These are phyloP conservation scores for Rambutsinella grinnellia DNA, from an alignment of 2,888 invertebrate genomes.

Conservation along the genomic window DNA sequence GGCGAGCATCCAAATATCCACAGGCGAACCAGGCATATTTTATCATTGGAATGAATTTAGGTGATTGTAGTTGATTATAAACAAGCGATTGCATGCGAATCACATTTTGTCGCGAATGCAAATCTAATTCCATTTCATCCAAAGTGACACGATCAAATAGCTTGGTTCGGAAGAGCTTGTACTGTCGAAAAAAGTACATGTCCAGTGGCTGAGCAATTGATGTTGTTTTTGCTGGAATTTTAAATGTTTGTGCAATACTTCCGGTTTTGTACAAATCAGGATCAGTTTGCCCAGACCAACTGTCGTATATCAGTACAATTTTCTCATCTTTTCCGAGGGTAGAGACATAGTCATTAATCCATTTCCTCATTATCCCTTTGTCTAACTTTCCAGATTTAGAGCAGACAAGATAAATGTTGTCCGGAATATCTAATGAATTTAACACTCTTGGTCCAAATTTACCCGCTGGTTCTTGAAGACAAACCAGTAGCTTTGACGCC, in stretches of 20 bases:
- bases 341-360: not conserved
- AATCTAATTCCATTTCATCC: slow-evolving; percentile 2
- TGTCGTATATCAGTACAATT: slow-evolving; percentile 1
- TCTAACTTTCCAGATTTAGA: slow-evolving; percentile 29
- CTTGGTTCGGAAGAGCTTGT: slow-evolving; percentile 14
- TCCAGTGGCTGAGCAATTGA: slow-evolving; percentile 21
- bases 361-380: slow-evolving; percentile 2
- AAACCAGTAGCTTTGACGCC: not conserved
- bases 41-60: slow-evolving; percentile 5
- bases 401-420: slow-evolving; percentile 5
- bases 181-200: slow-evolving; percentile 24
- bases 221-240: slow-evolving; percentile 36
- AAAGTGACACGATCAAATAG: slow-evolving; percentile 8
- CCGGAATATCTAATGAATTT: not conserved
- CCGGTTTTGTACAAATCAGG: not conserved
- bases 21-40: slow-evolving; percentile 22
- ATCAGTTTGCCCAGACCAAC: slow-evolving; percentile 35
- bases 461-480: slow-evolving; percentile 16
- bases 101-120: slow-evolving; percentile 4
- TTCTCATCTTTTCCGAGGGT: not conserved
- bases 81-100: slow-evolving; percentile 17
- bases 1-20: slow-evolving; percentile 2
- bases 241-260: not conserved
- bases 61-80: slow-evolving; percentile 31
- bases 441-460: not conserved